A percentile compares a stretch with the other conserved stretches of the same genome.
phyloP scores from a whole-genome alignment of 2,888 invertebrate genomes.

The Blastobasis adustella region DNA sequence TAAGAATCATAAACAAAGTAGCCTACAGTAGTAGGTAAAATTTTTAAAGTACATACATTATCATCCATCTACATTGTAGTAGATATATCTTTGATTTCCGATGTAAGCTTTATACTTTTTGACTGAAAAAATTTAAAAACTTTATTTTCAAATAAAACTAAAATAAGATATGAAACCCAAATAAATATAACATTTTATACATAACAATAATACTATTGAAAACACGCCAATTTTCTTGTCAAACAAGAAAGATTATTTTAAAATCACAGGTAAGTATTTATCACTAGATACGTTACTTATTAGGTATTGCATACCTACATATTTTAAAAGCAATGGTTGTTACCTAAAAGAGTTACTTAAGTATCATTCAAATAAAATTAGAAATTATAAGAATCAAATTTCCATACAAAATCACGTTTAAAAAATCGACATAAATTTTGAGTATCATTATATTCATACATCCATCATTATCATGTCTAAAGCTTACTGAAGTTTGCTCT shows the following conservation, averaged over 20 bases:
- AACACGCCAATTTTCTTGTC: constrained; percentile 45
- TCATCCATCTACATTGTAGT: too few species aligned
- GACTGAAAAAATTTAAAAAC: not conserved
- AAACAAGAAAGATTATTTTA: constrained; percentile 59
- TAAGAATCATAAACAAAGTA: too few species aligned
- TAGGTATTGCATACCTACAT: not conserved
- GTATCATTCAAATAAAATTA: too few species aligned
- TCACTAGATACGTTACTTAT: constrained; percentile 47
- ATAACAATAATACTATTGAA: constrained; percentile 24
- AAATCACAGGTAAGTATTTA: constrained; percentile 69
- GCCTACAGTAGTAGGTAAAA: too few species aligned
- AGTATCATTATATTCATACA: too few species aligned
- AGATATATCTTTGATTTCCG: not conserved
- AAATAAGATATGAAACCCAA: constrained; percentile 4
- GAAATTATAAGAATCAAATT: too few species aligned
- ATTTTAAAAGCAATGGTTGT: not conserved
- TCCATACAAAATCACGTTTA: too few species aligned
- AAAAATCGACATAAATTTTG: too few species aligned
- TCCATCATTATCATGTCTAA: too few species aligned
- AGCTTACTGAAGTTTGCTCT: too few species aligned
- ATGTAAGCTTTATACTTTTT: not conserved
- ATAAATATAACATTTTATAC: constrained; percentile 27
- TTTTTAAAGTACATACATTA: too few species aligned
- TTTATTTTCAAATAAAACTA: not conserved
- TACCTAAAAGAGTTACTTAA: too few species aligned